Evolutionary conservation across 2,113 vertebrate species (phyloP), one percentile per base, ranked within the genome.

Genomic region (Microcebus griseorufus): DNA sequence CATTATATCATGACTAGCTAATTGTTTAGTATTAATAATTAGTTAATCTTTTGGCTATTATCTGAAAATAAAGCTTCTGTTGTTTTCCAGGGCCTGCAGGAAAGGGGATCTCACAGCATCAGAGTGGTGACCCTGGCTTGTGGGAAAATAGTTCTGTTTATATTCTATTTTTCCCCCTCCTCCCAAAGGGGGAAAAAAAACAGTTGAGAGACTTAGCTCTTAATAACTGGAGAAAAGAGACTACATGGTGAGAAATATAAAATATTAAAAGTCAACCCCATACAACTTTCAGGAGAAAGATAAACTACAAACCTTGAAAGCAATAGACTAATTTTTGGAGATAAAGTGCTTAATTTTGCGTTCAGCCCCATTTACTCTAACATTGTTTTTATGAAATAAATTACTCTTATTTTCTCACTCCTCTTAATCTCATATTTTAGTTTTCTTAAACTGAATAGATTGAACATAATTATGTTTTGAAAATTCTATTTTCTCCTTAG

Each of bases 301-400:
- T 82, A 85, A 94, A 94, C 6, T 39, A 12, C 9, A 79, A 87
- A 37, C 22, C 17, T 87, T 88, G 32, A 88, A 92, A 70, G 42
- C 25, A 87, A 34, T 23, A 83, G 2, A 45, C 45, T 1, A 6
- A 12, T 84, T 86, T 55, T 93, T 51, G 17, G 13, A 79, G 1
- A 87, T 18, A 37, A 42, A 81, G 3, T 27, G 37, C 6, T 83
- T 85, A 70, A 8, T 32, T 69, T 88, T 83, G 29, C 11, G 65
- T 96, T 48, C 34, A 53, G 6, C 14, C 9, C 1, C 27, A 29
- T 37, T 87, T 88, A 84, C 79, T 76, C 6, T 55, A 69, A 83
- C 2, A 42, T 20, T 79, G 6, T 39, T 89, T 82, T 72, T 51
- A 13, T 45, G 37, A 96, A 90, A 83, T 51, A 76, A 22, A 87